Base-by-base conservation (phyloP, 2,797 vertebrate species). In the Pygocentrus nattereri region DNA sequence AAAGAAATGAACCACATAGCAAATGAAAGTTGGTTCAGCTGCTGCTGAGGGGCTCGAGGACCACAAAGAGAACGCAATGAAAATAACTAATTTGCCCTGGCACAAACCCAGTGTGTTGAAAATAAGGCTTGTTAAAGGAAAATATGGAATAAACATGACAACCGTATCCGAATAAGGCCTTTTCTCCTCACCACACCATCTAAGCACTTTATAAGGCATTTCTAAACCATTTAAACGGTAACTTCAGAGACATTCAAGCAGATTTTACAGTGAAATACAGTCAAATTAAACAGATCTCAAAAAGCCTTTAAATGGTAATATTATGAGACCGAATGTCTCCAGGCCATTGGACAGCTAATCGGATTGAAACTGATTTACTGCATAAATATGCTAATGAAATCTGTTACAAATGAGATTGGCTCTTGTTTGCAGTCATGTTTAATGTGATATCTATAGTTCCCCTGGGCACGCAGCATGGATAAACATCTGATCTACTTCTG, bases 231-330 rank as follows among this genome's bases (percentile, higher is more conserved):
- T 56, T 34, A 6, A 31, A 62, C 10, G n/a, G 25, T 54, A 19
- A 70, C 68, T 41, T 34, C 5, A 50, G 25, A 18, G 59, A 41
- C 30, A 65, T 62, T 70, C 58, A 7, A 38, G 61, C 5, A 58
- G 27, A 11, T 80, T 23, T 30, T 44, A 78, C 47, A 56, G 41
- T 18, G 6, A 56, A 67, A 65, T 49, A 27, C 8, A 59, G n/a
- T 27, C 31, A n/a, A 34, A 44, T 71, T 62, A 31, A 76, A 79
- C 41, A 61, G 41, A 23, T n/a, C 31, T 56, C 3, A 65, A 68
- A 78, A 38, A 31, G 5, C 50, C 82, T 81, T 72, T 70, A 67
- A 76, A 62, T 78, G 64, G 72, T 67, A 79, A 79, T 62, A 34
- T 23, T 34, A 23, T 34, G 8, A 11, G 15, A 47, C 49, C 34